Percentiles rank a stretch among this genome's conserved stretches.
Conservation (phyloP, 2,113 vertebrate species). For the Platysteira castanea region DNA sequence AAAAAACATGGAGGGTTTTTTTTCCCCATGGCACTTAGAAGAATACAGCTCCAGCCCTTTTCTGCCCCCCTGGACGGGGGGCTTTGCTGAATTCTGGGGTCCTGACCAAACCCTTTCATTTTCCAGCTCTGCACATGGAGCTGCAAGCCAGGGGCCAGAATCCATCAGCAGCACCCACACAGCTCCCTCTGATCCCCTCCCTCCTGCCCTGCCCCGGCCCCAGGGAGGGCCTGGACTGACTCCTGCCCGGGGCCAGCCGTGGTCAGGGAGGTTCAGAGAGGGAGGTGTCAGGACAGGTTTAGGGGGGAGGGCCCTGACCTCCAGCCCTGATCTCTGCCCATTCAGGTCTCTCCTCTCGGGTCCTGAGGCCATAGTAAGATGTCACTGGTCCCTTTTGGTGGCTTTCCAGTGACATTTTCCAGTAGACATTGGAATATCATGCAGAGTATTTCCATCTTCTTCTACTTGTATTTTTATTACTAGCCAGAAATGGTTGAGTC, state of each 20-base stretch:
- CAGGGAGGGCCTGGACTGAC: background rate
- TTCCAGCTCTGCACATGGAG: background rate
- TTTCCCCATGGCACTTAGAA: background rate
- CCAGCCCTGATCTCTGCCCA: background rate
- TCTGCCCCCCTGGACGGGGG: background rate
- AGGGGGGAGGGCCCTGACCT: background rate
- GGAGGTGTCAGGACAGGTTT: background rate
- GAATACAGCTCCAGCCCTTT: background rate
- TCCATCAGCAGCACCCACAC: background rate
- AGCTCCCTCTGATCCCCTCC: background rate
- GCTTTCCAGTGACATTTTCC: background rate
- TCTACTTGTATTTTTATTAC: background rate
- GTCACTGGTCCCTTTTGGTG: background rate
- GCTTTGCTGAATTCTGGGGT: background rate
- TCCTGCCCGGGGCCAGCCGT: fast-evolving
- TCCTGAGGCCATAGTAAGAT: background rate
- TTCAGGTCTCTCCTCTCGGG: background rate
- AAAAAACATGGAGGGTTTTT: fast-evolving
- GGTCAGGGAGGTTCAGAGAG: background rate
- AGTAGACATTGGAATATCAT: background rate
- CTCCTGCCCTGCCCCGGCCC: background rate
- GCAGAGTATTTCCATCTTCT: background rate
- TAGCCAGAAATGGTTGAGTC: background rate
- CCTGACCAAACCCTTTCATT: background rate
- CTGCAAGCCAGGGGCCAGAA: background rate